Base-by-base conservation (phyloP, 2,888 invertebrate genomes). In the Odontothrips loti region DNA sequence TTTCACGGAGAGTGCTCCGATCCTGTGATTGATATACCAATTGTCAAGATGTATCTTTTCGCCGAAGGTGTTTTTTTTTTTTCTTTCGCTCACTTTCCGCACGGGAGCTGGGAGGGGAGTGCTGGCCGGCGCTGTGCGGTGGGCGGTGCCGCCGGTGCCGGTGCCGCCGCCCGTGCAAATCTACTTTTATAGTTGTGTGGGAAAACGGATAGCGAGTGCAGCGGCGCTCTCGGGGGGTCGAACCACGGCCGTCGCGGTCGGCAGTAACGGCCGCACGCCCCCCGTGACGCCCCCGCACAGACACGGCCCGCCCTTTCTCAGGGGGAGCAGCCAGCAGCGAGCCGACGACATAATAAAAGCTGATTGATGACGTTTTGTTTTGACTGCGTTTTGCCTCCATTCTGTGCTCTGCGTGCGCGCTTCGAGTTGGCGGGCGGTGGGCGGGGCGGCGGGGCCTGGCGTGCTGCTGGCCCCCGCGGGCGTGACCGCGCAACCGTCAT, bases 181-280 rank as follows among this genome's bases (percentile, higher is more conserved):
- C 68, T 3, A 68, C 68, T 68, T 68, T 68, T 68, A 68, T 68
- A 68, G 68, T 68, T 68, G n/a, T 68, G 68, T 68, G 68, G 68
- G 68, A 68, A 68, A 68, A 20, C 23, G 23, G 68, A 23, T n/a
- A n/a, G n/a, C n/a, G n/a, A n/a, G n/a, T n/a, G n/a, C n/a, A n/a
- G n/a, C n/a, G n/a, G n/a, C n/a, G n/a, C n/a, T n/a, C n/a, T n/a
- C n/a, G n/a, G n/a, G n/a, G n/a, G n/a, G n/a, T n/a, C n/a, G n/a
- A n/a, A n/a, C n/a, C n/a, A n/a, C n/a, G n/a, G n/a, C n/a, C n/a
- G n/a, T n/a, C n/a, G n/a, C n/a, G n/a, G n/a, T n/a, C n/a, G n/a
- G n/a, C n/a, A n/a, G n/a, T n/a, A n/a, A n/a, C n/a, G n/a, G 51
- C 51, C 51, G 51, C 48, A 12, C 51, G 51, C 51, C 51, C 51